These are phyloP conservation scores for Thryonomys swinderianus DNA, from an alignment of 2,113 vertebrate species.

Conservation along the genomic window DNA sequence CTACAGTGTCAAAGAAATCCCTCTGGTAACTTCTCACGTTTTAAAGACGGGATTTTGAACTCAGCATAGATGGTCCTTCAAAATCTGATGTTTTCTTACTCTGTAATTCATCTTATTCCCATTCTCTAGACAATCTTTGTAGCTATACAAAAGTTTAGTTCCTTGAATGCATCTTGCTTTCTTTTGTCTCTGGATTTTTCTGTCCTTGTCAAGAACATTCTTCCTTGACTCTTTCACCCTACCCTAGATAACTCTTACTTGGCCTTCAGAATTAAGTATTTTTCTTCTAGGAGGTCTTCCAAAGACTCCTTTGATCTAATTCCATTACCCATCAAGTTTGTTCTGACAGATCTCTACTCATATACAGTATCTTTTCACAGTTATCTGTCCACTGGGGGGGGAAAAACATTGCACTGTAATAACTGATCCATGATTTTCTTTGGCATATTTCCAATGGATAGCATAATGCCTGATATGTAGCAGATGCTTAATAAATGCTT, in stretches of 20 bases:
- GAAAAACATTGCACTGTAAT: background rate
- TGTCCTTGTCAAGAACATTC: background rate
- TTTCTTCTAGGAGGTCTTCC: background rate
- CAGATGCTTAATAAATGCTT: background rate
- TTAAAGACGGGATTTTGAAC: slow-evolving; percentile 16
- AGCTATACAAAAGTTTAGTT: background rate
- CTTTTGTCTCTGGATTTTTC: background rate
- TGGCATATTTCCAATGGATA: background rate
- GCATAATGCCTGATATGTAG: background rate
- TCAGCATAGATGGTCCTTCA: background rate
- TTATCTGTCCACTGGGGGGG: background rate
- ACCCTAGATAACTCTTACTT: background rate
- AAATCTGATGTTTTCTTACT: background rate
- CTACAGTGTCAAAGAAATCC: background rate
- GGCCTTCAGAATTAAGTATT: background rate
- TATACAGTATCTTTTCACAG: background rate
- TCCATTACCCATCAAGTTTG: background rate
- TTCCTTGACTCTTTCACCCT: background rate
- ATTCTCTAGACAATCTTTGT: background rate
- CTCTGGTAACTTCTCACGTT: background rate
- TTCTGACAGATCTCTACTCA: background rate
- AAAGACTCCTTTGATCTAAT: background rate
- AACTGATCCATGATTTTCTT: background rate
- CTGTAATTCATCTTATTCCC: background rate
- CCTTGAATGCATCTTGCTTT: background rate